Base-by-base conservation (phyloP, 2,888 invertebrate species). In the Nomada fabriciana region DNA sequence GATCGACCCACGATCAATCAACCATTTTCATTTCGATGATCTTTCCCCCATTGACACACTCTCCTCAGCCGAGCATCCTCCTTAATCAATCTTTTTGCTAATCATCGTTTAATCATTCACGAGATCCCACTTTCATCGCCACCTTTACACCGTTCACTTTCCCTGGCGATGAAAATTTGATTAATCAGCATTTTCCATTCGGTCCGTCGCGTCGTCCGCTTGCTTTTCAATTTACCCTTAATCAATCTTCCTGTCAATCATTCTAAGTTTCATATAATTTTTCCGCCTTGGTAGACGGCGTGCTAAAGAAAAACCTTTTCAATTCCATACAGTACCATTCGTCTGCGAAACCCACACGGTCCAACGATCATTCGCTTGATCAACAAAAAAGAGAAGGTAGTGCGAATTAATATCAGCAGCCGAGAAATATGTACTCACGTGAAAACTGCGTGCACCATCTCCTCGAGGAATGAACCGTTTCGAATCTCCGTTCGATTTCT, bases 361-460 rank as follows among this genome's bases (percentile, higher is more conserved):
- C 47, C 23, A 18, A 50, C 25, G 15, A 47, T 60, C 10, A n/a
- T 18, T n/a, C 36, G 18, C 10, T 60, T 18, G 36, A 36, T 36
- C 9, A 5, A 36, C 1, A 0, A 36, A 36, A 7, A 7, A 7
- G 36, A 36, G 7, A 36, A 0, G 0, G 36, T 18, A 10, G 2
- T 9, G 29, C 18, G 18, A 18, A 60, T 36, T 29, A 29, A 60
- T n/a, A 9, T 2, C 53, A 4, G 4, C 18, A 20, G 2, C n/a
- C 20, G 18, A 0, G 20, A 53, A 18, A 20, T 9, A 18, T n/a
- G 20, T 91, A 94, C 95, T 95, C 93, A 96, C 96, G 95, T 96
- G 93, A 96, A 96, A 84, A 96, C 94, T 77, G 95, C 95, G 91
- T 95, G 95, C 13, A 96, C 93, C 75, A 96, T 95, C 94, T 96